Evolutionary conservation across 1,140 invertebrate genomes (phyloP), one percentile per base, ranked within the genome.

Genomic region (Atta colombica): DNA sequence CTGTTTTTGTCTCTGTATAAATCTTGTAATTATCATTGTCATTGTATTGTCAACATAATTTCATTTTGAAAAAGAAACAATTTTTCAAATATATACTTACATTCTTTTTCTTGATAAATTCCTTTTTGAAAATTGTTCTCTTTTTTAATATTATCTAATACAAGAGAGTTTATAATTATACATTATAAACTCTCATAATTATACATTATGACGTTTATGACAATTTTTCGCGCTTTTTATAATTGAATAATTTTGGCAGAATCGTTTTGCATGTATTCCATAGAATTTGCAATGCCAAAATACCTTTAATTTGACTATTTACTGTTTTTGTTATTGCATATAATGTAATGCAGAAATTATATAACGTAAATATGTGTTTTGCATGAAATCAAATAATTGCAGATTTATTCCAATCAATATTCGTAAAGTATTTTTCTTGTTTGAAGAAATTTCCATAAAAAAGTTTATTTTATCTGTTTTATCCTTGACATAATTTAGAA

Each of bases 401-500:
- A 68, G 51, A 77, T 68, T 77, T 18, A 16, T 10, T 10, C 0
- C 0, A 0, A 28, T 58, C 45, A 16, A 35, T 28, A 39, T 25
- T 3, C n/a, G 16, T 12, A 1, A 55, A 51, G 12, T 10, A 21
- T 51, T 71, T 58, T 77, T 18, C 5, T 28, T 0, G 3, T 78
- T 65, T 28, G 55, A 74, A 8, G 12, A 77, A 61, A 45, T 58
- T 2, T 39, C 3, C 3, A 7, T 21, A 55, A 77, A 25, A n/a
- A 66, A 35, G 39, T 21, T 39, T 39, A 25, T 18, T 16, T 85
- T 61, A 16, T 89, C 5, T 2, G 4, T 87, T 81, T 80, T 77
- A 90, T 88, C 92, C 92, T 94, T 91, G 91, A 90, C 92, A 93
- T 81, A 94, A 66, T 93, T 94, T 91, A 35, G 78, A 77, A 74